Conservation (phyloP, 2,888 invertebrate genomes). For the Pammene aurita region DNA sequence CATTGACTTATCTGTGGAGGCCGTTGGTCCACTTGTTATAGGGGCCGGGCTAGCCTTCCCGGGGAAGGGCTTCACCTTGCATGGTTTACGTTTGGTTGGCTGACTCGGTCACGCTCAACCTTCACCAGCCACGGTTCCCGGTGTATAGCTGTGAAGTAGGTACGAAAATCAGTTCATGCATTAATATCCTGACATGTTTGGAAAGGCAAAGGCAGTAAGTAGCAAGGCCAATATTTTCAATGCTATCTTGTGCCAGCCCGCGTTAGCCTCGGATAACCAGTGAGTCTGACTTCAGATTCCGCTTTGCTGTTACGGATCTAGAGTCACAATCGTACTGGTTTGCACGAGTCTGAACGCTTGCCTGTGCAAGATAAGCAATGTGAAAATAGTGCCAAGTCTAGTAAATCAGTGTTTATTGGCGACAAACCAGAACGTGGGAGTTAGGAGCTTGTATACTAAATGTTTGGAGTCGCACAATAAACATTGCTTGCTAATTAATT, state of each 20-base stretch:
- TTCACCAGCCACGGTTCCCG: conserved; percentile 33
- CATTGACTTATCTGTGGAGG: conserved; percentile 62
- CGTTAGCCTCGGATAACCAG: not conserved
- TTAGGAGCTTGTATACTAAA: not conserved
- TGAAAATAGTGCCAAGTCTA: not conserved
- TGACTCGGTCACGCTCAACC: conserved; percentile 20
- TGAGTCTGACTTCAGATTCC: not conserved
- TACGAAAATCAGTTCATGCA: conserved; percentile 37
- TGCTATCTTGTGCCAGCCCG: not conserved
- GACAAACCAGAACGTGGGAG: not conserved
- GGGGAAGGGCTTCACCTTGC: conserved; percentile 59
- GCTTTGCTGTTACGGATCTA: not conserved
- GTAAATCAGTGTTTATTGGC: conserved; percentile 11
- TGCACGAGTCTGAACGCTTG: not conserved
- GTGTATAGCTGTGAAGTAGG: conserved; percentile 41
- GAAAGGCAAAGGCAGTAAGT: not conserved
- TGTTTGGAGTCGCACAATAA: conserved; percentile 14
- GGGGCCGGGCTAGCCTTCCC: conserved; percentile 62
- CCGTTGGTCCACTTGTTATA: conserved; percentile 59
- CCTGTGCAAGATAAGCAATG: not conserved
- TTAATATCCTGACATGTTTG: conserved; percentile 12
- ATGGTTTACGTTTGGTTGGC: conserved; percentile 45
- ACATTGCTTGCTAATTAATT: not conserved
- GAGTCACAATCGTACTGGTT: not conserved
- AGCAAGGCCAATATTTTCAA: not conserved